Percentiles rank a stretch among this genome's conserved stretches.
Conservation (phyloP, 2,113 vertebrate species). For the Holacanthus passer region DNA sequence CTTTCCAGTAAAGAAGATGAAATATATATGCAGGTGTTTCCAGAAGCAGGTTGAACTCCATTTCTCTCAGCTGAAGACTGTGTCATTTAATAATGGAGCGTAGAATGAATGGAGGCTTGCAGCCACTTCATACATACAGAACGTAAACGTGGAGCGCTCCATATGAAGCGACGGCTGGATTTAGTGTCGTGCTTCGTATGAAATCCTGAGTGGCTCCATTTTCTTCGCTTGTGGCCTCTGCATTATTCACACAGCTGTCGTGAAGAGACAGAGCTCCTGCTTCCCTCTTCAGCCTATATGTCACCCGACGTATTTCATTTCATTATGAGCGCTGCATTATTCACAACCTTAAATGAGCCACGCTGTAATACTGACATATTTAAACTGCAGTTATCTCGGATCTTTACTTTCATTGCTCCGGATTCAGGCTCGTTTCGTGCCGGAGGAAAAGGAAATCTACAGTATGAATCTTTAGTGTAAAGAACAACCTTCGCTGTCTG, state of each 20-base stretch:
- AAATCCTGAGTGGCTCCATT: constrained; percentile 24
- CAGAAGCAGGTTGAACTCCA: neutral
- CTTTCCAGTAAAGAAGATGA: neutral
- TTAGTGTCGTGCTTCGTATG: constrained; percentile 3
- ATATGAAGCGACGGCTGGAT: constrained; percentile 9
- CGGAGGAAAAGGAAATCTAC: neutral
- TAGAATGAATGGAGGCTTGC: neutral
- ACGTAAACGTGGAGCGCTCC: neutral
- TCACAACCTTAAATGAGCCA: constrained; percentile 25
- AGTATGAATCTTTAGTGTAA: neutral
- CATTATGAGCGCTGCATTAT: constrained; percentile 40
- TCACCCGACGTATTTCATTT: neutral
- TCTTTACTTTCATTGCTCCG: constrained; percentile 25
- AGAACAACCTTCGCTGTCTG: constrained; percentile 30
- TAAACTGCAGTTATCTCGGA: constrained; percentile 25
- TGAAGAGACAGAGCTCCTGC: neutral
- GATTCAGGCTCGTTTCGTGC: constrained; percentile 6
- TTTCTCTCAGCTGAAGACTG: neutral
- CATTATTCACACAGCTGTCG: constrained; percentile 54
- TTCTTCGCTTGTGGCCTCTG: constrained; percentile 8
- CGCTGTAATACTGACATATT: neutral
- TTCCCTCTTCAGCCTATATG: neutral
- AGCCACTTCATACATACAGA: neutral
- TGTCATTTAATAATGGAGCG: constrained; percentile 22
- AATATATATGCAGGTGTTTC: neutral